These are phyloP conservation scores for Turritopsis dohrnii DNA, from an alignment of 30 jellyfish, hydroid and myxozoan species.

Conservation along the genomic window DNA sequence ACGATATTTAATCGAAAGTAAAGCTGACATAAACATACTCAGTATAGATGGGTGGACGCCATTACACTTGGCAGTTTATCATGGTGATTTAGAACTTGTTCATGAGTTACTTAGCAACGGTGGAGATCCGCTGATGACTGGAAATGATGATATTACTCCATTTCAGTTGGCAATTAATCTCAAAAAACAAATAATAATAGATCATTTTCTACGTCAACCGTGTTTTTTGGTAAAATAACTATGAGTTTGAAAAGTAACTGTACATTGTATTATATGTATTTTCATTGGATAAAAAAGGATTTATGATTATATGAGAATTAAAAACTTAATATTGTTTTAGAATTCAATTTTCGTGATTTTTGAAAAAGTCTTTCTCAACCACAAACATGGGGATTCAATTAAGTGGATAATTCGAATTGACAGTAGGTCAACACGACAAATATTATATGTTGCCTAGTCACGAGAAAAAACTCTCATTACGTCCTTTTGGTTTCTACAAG, in stretches of 20 bases:
- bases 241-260: too few relatives aligned
- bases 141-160: constrained; percentile 7
- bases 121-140: constrained; percentile 15
- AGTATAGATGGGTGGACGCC: constrained; percentile 25
- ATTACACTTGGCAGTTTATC: constrained; percentile 14
- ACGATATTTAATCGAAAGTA: background rate
- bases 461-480: too few relatives aligned
- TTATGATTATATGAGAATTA: too few relatives aligned
- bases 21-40: background rate
- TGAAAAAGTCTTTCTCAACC: background rate
- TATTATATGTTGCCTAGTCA: too few relatives aligned
- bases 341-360: background rate
- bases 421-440: background rate
- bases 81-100: background rate
- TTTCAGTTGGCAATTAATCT: constrained; percentile 19
- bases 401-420: background rate
- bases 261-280: too few relatives aligned
- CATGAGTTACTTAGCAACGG: constrained; percentile 1
- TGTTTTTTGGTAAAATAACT: background rate
- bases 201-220: constrained; percentile 5
- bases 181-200: background rate
- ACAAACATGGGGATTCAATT: background rate
- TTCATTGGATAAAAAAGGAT: too few relatives aligned
- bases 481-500: too few relatives aligned
- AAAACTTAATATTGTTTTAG: background rate